phyloP scores from a whole-genome alignment of 2,888 invertebrate genomes.

The Clanis bilineata region DNA sequence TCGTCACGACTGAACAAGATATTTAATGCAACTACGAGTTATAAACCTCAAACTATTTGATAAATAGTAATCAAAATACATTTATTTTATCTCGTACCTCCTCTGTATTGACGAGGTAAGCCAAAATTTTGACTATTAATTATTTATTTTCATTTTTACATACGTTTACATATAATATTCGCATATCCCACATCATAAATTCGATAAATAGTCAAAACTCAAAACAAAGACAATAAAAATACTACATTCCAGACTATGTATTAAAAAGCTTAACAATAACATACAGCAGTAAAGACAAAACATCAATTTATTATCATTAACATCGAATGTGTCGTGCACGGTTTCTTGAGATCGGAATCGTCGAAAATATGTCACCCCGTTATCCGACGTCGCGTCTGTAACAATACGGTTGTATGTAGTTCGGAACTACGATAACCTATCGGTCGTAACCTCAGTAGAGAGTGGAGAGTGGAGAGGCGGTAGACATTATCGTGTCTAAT shows the following conservation, averaged over 20 bases:
- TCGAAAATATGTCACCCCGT: conserved; percentile 72
- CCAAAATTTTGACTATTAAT: not conserved
- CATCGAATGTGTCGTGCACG: conserved; percentile 57
- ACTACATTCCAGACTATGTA: not conserved
- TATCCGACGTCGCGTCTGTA: conserved; percentile 55
- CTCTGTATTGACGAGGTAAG: not conserved
- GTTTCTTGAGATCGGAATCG: conserved; percentile 67
- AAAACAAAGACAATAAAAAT: not conserved
- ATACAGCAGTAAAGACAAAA: conserved; percentile 26
- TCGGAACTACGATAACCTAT: conserved; percentile 71
- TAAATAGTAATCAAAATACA: conserved; percentile 1
- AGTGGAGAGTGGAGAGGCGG: conserved; percentile 66
- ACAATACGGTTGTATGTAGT: conserved; percentile 68
- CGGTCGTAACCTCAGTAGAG: conserved; percentile 56
- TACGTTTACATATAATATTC: not conserved
- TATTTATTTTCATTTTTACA: not conserved
- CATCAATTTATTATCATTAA: conserved; percentile 55
- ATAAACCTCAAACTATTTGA: not conserved
- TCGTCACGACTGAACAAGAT: conserved; percentile 1
- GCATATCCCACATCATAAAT: not conserved
- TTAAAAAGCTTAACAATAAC: not conserved
- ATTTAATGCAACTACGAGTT: conserved; percentile 1
- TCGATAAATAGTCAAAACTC: not conserved
- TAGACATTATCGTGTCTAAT: conserved; percentile 78
- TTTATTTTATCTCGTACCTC: not conserved